Percentiles rank a stretch among this genome's conserved stretches.
phyloP scores from a whole-genome alignment of 2,888 invertebrate species.

The Lepidocyrtoides sp. region DNA sequence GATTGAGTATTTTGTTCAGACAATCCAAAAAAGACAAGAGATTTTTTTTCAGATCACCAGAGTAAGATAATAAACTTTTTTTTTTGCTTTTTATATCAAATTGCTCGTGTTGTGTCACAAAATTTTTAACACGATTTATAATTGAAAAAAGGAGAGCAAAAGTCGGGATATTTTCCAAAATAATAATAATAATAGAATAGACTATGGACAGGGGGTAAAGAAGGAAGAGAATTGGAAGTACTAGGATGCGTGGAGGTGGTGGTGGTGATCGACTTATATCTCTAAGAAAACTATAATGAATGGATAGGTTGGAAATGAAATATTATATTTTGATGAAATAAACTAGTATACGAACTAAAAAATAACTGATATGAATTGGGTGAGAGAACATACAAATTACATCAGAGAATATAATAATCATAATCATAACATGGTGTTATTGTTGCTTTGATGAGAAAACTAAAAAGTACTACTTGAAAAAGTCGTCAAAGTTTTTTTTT shows the following conservation, averaged over 20 bases:
- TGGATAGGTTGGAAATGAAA: background rate
- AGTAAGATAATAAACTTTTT: conserved; percentile 15
- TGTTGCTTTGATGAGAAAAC: conserved; percentile 43
- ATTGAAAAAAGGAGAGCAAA: background rate
- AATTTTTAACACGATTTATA: conserved; percentile 59
- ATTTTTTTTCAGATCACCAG: conserved; percentile 60
- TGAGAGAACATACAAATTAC: background rate
- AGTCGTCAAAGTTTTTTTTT: background rate
- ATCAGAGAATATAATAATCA: background rate
- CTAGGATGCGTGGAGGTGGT: background rate
- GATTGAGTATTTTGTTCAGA: conserved; percentile 65
- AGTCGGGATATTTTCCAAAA: background rate
- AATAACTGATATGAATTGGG: conserved; percentile 22
- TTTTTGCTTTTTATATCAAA: conserved; percentile 24
- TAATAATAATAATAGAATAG: too few relatives aligned
- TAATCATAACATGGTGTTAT: conserved; percentile 14
- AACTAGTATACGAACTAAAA: background rate
- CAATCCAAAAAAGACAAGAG: conserved; percentile 75
- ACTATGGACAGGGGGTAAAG: background rate
- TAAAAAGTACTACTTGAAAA: conserved; percentile 37
- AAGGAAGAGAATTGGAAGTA: background rate
- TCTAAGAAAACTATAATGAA: background rate
- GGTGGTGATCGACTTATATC: background rate
- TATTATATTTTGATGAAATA: background rate
- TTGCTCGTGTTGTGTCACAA: conserved; percentile 72